phyloP scores from a whole-genome alignment of 2,113 vertebrate species.

The Puffinus mauretanicus region DNA sequence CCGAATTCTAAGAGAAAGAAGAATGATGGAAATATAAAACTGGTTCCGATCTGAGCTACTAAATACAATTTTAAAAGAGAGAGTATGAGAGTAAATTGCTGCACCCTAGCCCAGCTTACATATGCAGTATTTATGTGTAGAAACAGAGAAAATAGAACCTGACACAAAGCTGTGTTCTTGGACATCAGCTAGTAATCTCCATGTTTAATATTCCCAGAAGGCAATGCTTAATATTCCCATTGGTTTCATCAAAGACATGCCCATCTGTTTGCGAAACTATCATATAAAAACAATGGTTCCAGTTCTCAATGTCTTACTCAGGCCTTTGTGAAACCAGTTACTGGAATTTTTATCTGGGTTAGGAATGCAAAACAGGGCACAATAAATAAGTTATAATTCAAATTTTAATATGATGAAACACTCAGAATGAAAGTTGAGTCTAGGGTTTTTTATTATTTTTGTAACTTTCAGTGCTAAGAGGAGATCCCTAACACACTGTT shows the following conservation, averaged over 20 bases:
- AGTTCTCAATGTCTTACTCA: not conserved
- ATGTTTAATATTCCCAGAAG: conserved; percentile 3
- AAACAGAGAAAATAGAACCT: not conserved
- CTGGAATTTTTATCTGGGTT: conserved; percentile 1
- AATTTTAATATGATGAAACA: not conserved
- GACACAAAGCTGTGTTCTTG: not conserved
- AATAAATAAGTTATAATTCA: not conserved
- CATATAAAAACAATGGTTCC: not conserved
- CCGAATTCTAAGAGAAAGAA: not conserved
- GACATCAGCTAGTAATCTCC: not conserved
- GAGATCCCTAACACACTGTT: not conserved
- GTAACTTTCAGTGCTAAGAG: not conserved
- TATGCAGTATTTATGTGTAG: not conserved
- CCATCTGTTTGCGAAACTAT: not conserved
- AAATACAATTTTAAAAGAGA: not conserved
- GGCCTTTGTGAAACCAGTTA: conserved; percentile 12
- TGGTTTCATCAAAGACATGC: not conserved
- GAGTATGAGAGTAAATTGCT: not conserved
- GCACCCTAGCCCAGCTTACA: not conserved
- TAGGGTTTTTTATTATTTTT: not conserved
- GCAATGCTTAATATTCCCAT: not conserved
- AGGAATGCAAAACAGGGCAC: not conserved
- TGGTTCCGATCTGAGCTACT: not conserved
- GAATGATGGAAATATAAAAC: not conserved
- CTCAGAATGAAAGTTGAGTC: not conserved